Conservation (phyloP, 2,888 invertebrate genomes). For the Andrena bucephala region DNA sequence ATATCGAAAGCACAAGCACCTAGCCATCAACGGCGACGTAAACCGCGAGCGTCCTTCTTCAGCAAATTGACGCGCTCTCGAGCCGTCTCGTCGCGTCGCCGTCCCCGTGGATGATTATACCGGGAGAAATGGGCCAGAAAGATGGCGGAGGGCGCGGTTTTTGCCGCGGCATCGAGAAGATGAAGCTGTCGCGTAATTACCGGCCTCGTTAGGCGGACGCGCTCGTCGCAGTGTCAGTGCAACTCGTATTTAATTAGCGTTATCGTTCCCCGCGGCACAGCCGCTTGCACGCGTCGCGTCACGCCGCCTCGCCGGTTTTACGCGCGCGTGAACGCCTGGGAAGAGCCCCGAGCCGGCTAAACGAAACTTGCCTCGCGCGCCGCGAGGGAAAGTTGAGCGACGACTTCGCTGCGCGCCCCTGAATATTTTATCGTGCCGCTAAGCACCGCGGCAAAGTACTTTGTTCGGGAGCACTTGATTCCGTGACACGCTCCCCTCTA, state of each 20-base stretch:
- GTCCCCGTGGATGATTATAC: constrained; percentile 54
- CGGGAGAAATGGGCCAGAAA: constrained; percentile 77
- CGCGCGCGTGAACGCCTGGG: constrained; percentile 6
- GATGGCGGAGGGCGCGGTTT: constrained; percentile 72
- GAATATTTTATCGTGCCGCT: constrained; percentile 47
- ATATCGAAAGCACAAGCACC: too few species aligned
- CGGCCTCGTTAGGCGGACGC: constrained; percentile 83
- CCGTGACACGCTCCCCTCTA: background rate
- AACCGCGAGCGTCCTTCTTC: constrained; percentile 1
- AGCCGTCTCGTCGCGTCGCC: constrained; percentile 12
- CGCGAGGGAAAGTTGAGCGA: constrained; percentile 29
- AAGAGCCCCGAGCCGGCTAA: constrained; percentile 11
- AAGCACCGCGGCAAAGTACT: constrained; percentile 7
- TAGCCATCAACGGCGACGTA: too few species aligned
- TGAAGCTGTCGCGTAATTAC: constrained; percentile 84
- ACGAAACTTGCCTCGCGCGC: constrained; percentile 12
- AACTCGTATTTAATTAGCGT: constrained; percentile 84
- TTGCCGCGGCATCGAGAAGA: constrained; percentile 82
- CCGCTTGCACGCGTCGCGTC: constrained; percentile 20
- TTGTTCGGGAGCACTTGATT: constrained; percentile 20
- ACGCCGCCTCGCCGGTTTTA: background rate
- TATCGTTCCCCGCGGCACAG: constrained; percentile 72
- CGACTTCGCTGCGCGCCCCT: constrained; percentile 18
- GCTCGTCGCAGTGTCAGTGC: constrained; percentile 76
- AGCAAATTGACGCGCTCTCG: background rate